phyloP scores from a whole-genome alignment of 2,888 invertebrate genomes.

The Chloromyia formosa region DNA sequence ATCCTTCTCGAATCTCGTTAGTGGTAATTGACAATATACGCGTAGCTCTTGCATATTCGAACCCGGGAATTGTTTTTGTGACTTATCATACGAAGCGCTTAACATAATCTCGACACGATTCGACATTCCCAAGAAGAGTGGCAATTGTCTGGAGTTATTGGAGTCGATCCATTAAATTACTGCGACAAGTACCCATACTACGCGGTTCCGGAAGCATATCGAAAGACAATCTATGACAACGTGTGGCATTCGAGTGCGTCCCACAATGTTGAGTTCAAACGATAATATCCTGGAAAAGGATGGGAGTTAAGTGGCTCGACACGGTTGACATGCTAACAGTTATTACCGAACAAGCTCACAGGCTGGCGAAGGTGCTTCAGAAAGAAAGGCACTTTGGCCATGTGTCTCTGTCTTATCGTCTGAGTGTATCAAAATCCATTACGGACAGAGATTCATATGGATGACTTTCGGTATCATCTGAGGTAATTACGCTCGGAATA shows the following conservation, averaged over 20 bases:
- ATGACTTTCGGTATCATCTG: constrained; percentile 45
- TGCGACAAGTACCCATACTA: neutral
- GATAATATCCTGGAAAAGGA: neutral
- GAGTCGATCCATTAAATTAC: neutral
- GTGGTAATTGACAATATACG: neutral
- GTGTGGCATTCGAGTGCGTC: neutral
- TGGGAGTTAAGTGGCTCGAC: neutral
- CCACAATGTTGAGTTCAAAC: neutral
- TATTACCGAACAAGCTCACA: neutral
- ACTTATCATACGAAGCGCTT: constrained; percentile 1
- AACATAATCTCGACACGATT: constrained; percentile 16
- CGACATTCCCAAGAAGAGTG: neutral
- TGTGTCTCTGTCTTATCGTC: constrained; percentile 26
- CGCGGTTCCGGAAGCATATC: too few species aligned
- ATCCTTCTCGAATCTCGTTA: neutral
- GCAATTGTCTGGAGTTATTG: constrained; percentile 13
- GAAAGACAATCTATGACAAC: too few species aligned
- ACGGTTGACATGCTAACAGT: neutral
- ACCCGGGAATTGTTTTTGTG: constrained; percentile 10
- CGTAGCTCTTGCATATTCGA: neutral
- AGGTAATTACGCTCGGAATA: constrained; percentile 40
- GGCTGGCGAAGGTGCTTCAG: neutral
- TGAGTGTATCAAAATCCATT: constrained; percentile 30
- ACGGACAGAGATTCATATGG: constrained; percentile 9
- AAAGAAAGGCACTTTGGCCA: neutral